These are phyloP conservation scores for Cryptoleucopteryx plumbea DNA, from an alignment of 2,113 vertebrate species.

Conservation along the genomic window DNA sequence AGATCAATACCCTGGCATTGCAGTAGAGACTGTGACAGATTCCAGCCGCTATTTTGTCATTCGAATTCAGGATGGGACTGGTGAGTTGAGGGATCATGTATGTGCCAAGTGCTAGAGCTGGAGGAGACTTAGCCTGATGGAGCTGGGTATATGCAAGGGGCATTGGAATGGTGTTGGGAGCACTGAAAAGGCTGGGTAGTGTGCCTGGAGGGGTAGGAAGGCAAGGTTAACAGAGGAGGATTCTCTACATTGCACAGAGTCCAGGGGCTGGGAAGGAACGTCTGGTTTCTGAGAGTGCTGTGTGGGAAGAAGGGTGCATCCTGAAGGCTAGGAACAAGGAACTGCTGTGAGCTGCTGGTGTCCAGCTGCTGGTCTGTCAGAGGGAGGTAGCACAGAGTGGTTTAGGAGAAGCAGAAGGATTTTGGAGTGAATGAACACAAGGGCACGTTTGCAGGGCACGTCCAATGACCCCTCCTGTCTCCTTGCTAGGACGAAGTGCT, in stretches of 20 bases:
- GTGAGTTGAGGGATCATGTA: constrained; percentile 61
- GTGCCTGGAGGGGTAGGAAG: background rate
- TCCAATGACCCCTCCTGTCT: background rate
- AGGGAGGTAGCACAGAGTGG: background rate
- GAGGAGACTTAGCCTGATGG: background rate
- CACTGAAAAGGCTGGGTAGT: background rate
- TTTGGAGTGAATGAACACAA: background rate
- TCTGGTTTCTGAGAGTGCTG: background rate
- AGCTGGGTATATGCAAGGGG: background rate
- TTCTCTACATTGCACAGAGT: background rate
- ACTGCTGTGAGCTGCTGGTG: background rate
- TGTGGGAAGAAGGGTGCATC: background rate
- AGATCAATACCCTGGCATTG: constrained; percentile 87
- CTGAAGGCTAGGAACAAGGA: background rate
- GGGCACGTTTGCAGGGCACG: background rate
- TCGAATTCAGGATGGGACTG: constrained; percentile 90
- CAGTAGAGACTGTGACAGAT: constrained; percentile 91
- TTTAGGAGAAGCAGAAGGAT: background rate
- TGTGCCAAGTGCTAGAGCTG: background rate
- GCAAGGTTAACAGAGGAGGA: background rate
- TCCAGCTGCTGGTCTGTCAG: background rate
- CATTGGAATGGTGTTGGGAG: background rate
- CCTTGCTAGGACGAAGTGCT: constrained; percentile 86
- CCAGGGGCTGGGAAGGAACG: background rate
- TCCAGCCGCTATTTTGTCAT: constrained; percentile 94